Base-by-base conservation (phyloP, 2,888 invertebrate species). In the Thymelicus sylvestris region DNA sequence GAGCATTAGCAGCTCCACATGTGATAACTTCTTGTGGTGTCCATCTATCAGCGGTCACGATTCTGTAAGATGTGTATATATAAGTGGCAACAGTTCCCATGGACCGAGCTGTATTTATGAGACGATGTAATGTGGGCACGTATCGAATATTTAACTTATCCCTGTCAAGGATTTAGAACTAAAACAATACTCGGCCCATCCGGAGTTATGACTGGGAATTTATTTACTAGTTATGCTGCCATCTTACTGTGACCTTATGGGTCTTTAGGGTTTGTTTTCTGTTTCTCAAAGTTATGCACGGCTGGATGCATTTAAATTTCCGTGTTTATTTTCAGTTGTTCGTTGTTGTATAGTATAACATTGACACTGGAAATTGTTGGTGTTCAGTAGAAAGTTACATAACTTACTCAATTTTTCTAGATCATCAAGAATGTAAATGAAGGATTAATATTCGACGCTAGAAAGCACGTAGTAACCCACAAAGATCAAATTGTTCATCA, bases 21-120 rank as follows among this genome's bases (percentile, higher is more conserved):
- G 60, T 70, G 57, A 70, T 65, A 70, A 70, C 64, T 69, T 64
- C 44, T 57, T 64, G 67, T 38, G 59, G 64, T 65, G 76, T 75
- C 76, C 76, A 74, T 79, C 80, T 77, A 76, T 81, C 78, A 79
- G 66, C 69, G 75, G 79, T 81, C 81, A 81, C 81, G 81, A 81
- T 77, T 80, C 72, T 61, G 62, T 72, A 67, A 78, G 78, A 79
- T 79, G 77, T 74, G 76, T 74, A 66, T 73, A 65, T 63, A 65
- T 50, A n/a, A n/a, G 67, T 67, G 70, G 66, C 70, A 50, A 52
- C 69, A 71, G 71, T 76, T 77, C 76, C 74, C 77, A 75, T 72
- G 74, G 66, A 65, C 70, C 73, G 72, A 38, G 64, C 47, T 52
- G 72, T 76, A 79, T 80, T 79, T 80, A 81, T 79, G 78, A 79